phyloP scores from a whole-genome alignment of 2,113 vertebrate genomes.

The Turnix velox region DNA sequence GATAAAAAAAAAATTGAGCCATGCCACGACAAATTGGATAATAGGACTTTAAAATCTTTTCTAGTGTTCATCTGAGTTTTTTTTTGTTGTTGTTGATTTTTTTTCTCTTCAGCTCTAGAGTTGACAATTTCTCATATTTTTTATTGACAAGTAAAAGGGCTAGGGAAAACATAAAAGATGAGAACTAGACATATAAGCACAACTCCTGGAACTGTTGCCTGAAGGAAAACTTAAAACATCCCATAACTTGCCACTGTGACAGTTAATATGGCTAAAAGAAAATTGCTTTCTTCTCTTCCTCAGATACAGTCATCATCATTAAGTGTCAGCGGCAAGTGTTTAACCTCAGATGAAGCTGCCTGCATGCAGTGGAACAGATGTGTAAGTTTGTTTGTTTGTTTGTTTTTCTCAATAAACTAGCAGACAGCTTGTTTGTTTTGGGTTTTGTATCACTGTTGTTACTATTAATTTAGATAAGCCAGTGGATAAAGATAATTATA shows the following conservation, averaged over 20 bases:
- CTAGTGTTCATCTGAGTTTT: not conserved
- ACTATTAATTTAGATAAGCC: not conserved
- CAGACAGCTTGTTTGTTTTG: not conserved
- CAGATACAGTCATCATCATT: constrained; percentile 19
- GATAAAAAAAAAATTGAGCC: not conserved
- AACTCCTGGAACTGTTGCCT: not conserved
- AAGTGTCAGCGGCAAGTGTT: not conserved
- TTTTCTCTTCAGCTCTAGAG: not conserved
- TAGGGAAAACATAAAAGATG: not conserved
- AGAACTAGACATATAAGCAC: not conserved
- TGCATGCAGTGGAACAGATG: not conserved
- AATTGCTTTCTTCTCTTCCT: constrained; percentile 20
- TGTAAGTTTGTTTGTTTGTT: constrained; percentile 12
- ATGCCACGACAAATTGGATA: not conserved
- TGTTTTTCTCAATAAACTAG: not conserved
- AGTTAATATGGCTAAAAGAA: not conserved
- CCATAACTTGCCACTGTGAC: not conserved
- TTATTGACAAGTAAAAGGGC: not conserved
- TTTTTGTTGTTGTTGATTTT: not conserved
- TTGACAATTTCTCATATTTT: not conserved
- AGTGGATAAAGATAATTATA: not conserved
- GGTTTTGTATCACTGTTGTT: not conserved
- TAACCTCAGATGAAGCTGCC: constrained; percentile 19
- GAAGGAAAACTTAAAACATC: not conserved
- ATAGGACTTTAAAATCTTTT: not conserved